phyloP scores from a whole-genome alignment of 2,888 invertebrate species.

The Drosophila mimica region DNA sequence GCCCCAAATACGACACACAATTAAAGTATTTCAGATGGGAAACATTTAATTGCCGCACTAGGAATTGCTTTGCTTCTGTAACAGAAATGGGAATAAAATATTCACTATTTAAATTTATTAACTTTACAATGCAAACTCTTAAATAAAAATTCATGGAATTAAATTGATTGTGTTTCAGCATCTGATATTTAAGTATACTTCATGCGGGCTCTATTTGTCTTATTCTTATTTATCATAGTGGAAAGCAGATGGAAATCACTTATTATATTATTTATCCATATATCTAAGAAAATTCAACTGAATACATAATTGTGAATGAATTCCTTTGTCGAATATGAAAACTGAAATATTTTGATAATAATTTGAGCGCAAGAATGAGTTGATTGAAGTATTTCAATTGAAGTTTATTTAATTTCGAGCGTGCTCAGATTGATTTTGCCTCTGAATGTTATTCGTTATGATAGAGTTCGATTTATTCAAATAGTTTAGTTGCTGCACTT shows the following conservation, averaged over 20 bases:
- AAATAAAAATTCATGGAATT: conserved; percentile 25
- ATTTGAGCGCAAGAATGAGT: neutral
- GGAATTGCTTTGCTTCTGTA: neutral
- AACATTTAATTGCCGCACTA: neutral
- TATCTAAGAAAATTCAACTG: no score
- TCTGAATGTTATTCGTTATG: neutral
- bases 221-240: conserved; percentile 7
- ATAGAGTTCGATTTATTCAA: neutral
- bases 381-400: neutral
- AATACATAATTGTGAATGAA: neutral
- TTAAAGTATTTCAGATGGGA: conserved; percentile 17
- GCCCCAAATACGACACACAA: conserved; percentile 41
- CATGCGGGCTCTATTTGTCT: conserved; percentile 34
- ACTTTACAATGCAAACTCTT: neutral
- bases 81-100: neutral
- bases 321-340: neutral
- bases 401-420: neutral
- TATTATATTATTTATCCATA: no score
- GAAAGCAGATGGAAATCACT: conserved; percentile 7
- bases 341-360: neutral
- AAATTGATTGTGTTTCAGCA: conserved; percentile 14
- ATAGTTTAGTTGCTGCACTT: neutral
- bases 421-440: neutral
- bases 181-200: neutral
- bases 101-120: neutral